Evolutionary conservation across 1,140 invertebrate species (phyloP).

Genomic region (Drosophila busckii): DNA sequence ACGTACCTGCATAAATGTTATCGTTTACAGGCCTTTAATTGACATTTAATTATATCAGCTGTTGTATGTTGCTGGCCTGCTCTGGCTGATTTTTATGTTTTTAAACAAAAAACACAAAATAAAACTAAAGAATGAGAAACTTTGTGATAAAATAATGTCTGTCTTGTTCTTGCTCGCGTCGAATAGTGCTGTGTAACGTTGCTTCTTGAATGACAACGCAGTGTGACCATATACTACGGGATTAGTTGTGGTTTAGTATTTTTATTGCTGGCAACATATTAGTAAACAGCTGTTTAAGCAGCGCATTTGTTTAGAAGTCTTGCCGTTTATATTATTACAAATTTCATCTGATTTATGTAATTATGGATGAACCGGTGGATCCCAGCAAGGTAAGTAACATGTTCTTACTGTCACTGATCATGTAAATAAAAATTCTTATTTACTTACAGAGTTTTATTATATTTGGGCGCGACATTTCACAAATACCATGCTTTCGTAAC

Average conservation of each 20-base stretch:
- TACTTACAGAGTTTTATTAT: constrained; percentile 60
- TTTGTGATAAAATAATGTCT: constrained; percentile 53
- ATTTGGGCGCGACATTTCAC: constrained; percentile 81
- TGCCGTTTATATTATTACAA: constrained; percentile 16
- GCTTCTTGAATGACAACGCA: not conserved
- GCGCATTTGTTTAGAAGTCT: constrained; percentile 8
- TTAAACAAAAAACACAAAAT: constrained; percentile 62
- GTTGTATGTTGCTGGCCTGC: constrained; percentile 1
- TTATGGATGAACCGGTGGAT: constrained; percentile 54
- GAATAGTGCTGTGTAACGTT: constrained; percentile 54
- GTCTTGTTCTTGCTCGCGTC: constrained; percentile 43
- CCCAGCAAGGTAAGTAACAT: constrained; percentile 32
- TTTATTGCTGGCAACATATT: no score
- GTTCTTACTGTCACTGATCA: not conserved
- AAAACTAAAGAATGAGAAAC: constrained; percentile 73
- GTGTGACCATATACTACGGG: no score
- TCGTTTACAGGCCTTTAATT: constrained; percentile 40
- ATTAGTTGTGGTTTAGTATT: no score
- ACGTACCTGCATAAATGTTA: constrained; percentile 18
- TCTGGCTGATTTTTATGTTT: constrained; percentile 13
- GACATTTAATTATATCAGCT: constrained; percentile 29
- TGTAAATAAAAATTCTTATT: not conserved
- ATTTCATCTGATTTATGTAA: constrained; percentile 17
- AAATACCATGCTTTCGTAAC: constrained; percentile 83
- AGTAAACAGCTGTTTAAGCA: constrained; percentile 57